These are phyloP conservation scores for Pipa parva DNA, from an alignment of 2,113 vertebrate genomes.

Conservation along the genomic window DNA sequence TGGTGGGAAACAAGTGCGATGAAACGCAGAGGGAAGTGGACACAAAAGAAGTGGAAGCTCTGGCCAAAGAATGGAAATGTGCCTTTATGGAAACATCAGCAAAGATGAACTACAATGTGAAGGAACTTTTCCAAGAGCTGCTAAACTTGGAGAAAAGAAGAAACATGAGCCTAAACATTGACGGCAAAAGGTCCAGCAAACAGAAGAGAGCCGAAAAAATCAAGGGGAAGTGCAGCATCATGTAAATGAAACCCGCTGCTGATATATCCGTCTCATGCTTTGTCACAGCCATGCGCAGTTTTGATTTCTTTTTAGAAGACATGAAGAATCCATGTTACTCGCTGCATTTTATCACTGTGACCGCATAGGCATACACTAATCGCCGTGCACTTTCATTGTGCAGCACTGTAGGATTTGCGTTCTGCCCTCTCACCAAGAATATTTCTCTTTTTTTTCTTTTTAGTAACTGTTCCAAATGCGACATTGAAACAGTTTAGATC, in stretches of 20 bases:
- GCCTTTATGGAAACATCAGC: constrained; percentile 98
- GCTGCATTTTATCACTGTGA: constrained; percentile 47
- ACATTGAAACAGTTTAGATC: neutral
- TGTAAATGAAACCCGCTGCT: constrained; percentile 65
- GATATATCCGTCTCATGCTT: constrained; percentile 12
- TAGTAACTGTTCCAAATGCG: too few relatives aligned
- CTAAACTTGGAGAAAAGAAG: constrained; percentile 92
- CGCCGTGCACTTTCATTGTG: neutral
- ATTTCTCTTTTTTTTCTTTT: too few relatives aligned
- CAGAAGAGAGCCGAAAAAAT: constrained; percentile 90
- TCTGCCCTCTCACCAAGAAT: neutral
- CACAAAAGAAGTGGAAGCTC: constrained; percentile 81
- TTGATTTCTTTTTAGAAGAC: constrained; percentile 14
- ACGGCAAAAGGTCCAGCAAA: constrained; percentile 84
- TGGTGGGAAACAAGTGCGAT: constrained; percentile 95
- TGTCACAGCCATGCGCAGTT: constrained; percentile 5
- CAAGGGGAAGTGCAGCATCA: constrained; percentile 91
- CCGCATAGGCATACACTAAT: constrained; percentile 29
- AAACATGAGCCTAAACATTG: constrained; percentile 90
- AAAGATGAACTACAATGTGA: constrained; percentile 98
- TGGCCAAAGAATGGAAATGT: constrained; percentile 92
- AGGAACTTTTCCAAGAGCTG: constrained; percentile 96
- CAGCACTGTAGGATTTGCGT: constrained; percentile 2
- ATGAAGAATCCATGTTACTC: constrained; percentile 22
- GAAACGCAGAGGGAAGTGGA: constrained; percentile 93